phyloP scores from a whole-genome alignment of 1,140 invertebrate species.

The Trichoplusia ni region DNA sequence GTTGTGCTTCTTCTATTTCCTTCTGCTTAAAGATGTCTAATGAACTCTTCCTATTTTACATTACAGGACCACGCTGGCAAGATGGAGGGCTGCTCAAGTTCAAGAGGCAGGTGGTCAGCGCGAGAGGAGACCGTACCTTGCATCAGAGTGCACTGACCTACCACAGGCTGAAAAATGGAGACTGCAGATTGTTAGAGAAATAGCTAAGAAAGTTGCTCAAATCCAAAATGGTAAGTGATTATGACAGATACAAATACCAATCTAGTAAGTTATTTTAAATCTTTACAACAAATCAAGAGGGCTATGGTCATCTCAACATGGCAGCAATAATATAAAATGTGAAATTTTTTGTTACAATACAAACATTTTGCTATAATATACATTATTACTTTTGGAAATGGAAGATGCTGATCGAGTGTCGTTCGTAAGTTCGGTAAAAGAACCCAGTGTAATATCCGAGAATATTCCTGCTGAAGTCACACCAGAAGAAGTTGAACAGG shows the following conservation, averaged over 20 bases:
- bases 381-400: neutral
- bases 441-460: neutral
- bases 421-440: neutral
- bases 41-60: neutral
- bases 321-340: constrained; percentile 26
- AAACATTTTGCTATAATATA: constrained; percentile 5
- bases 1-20: too few relatives aligned
- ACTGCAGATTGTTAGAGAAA: constrained; percentile 97
- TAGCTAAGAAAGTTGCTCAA: constrained; percentile 99
- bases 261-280: constrained; percentile 4
- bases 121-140: constrained; percentile 94
- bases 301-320: constrained; percentile 26
- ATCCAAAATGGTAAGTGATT: constrained; percentile 94
- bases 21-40: too few relatives aligned
- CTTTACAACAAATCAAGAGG: constrained; percentile 25
- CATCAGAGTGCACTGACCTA: constrained; percentile 95
- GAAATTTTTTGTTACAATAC: constrained; percentile 11
- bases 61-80: constrained; percentile 94
- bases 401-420: neutral
- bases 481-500: too few relatives aligned
- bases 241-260: constrained; percentile 3
- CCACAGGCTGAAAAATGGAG: constrained; percentile 97
- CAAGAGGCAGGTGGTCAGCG: constrained; percentile 90
- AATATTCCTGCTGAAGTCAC: neutral
- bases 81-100: constrained; percentile 96